phyloP scores from a whole-genome alignment of 2,888 invertebrate genomes.

The Aspidiotus destructor region DNA sequence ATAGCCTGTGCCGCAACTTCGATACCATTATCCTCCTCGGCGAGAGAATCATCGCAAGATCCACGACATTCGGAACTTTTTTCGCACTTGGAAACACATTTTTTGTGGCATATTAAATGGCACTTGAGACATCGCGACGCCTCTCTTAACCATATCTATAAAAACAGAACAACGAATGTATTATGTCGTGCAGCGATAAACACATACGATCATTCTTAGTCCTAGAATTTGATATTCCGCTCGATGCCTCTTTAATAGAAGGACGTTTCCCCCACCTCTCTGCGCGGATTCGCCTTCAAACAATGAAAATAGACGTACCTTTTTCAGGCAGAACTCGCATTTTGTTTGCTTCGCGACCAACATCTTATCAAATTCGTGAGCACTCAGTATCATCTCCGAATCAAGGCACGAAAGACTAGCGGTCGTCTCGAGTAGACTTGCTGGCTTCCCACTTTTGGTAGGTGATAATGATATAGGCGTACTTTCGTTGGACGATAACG shows the following conservation, averaged over 20 bases:
- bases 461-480: constrained; percentile 28
- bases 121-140: constrained; percentile 87
- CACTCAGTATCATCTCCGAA: constrained; percentile 21
- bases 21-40: constrained; percentile 17
- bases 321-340: constrained; percentile 88
- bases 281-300: no score
- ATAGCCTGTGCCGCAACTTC: constrained; percentile 28
- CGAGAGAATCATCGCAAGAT: constrained; percentile 36
- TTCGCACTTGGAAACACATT: constrained; percentile 82
- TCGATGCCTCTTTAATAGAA: neutral
- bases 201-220: no score
- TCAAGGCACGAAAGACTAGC: constrained; percentile 23
- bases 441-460: constrained; percentile 12
- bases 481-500: constrained; percentile 26
- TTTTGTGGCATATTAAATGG: constrained; percentile 87
- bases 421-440: constrained; percentile 16
- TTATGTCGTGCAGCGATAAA: no score
- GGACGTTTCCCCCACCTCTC: no score
- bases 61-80: constrained; percentile 43
- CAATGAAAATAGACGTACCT: constrained; percentile 48
- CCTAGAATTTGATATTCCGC: neutral
- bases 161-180: neutral
- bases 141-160: constrained; percentile 89
- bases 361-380: constrained; percentile 29
- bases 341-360: constrained; percentile 74